phyloP scores from a whole-genome alignment of 2,797 vertebrate species.

The Labroides dimidiatus region DNA sequence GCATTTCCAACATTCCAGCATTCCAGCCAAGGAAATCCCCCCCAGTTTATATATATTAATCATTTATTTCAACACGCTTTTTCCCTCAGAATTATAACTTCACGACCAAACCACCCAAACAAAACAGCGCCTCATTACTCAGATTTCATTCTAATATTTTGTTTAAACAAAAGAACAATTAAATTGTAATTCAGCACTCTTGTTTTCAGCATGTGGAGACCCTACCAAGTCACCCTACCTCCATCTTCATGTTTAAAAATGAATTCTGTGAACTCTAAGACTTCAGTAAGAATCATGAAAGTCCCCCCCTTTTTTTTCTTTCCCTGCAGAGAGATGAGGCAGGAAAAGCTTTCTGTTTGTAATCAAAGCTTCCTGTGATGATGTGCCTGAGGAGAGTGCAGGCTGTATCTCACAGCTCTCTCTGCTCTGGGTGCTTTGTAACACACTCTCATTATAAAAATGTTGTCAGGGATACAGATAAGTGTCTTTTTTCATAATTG shows the following conservation, averaged over 20 bases:
- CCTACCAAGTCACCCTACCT: constrained; percentile 5
- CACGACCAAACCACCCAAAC: constrained; percentile 17
- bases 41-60: no score
- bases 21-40: no score
- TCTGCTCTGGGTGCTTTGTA: constrained; percentile 50
- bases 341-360: constrained; percentile 80
- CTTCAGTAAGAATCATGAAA: constrained; percentile 48
- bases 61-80: constrained; percentile 17
- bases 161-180: constrained; percentile 52
- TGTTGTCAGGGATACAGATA: constrained; percentile 29
- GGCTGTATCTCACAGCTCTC: constrained; percentile 82
- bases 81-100: constrained; percentile 19
- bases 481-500: constrained; percentile 19
- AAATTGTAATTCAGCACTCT: constrained; percentile 33
- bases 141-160: constrained; percentile 65
- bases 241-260: constrained; percentile 38
- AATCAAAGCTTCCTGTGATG: constrained; percentile 87
- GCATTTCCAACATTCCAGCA: no score
- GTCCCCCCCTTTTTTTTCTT: constrained; percentile 59
- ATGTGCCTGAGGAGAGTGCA: constrained; percentile 81
- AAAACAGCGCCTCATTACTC: constrained; percentile 46
- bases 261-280: constrained; percentile 50
- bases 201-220: constrained; percentile 44
- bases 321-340: constrained; percentile 59
- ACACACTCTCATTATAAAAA: constrained; percentile 40